Evolutionary conservation across 2,888 invertebrate genomes (phyloP), one percentile per base, ranked within the genome.

Genomic region (Drosophila mayaguana): DNA sequence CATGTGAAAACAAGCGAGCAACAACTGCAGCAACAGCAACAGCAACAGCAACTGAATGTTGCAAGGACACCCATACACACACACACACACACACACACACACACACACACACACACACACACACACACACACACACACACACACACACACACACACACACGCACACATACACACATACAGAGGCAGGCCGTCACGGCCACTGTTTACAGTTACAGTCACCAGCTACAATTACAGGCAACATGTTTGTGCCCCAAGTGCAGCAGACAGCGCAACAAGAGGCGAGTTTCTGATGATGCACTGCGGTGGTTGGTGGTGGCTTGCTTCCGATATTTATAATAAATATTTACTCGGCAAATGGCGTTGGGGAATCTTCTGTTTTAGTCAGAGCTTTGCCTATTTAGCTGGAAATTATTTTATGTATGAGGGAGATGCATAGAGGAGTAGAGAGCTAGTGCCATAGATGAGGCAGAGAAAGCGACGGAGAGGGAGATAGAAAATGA

Each of bases 1-100:
- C 75, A 75, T 75, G 81, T 72, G 84, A 66, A 84, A 80, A 82
- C 82, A 78, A 63, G 51, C 45, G 69, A 60, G 51, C 50, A 46
- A 65, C 56, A 50, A 67, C 65, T 46, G 20, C 40, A 34, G 42
- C 64, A 65, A 42, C 62, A 72, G 63, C 63, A 63, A 12, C 11
- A 34, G 14, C 36, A 69, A 61, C 63, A 63, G 18, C 65, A 72
- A 61, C 63, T 59, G 22, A 48, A 42, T 28, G 48, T 18, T 34
- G 63, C 63, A 77, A 62, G 63, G 51, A 65, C 59, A 65, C 62
- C 7, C 28, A 28, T 7, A 50, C 38, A 38, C 12, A n/a, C 11
- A 11, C 5, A 42, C n/a, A 36, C 36, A 36, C 36, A 36, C 36
- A 36, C 36, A 36, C 34, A n/a, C n/a, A 38, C 8, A 40, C 38